A percentile compares a stretch with the other conserved stretches of the same genome.
phyloP scores from a whole-genome alignment of 2,113 vertebrate genomes.

The Seriola quinqueradiata region DNA sequence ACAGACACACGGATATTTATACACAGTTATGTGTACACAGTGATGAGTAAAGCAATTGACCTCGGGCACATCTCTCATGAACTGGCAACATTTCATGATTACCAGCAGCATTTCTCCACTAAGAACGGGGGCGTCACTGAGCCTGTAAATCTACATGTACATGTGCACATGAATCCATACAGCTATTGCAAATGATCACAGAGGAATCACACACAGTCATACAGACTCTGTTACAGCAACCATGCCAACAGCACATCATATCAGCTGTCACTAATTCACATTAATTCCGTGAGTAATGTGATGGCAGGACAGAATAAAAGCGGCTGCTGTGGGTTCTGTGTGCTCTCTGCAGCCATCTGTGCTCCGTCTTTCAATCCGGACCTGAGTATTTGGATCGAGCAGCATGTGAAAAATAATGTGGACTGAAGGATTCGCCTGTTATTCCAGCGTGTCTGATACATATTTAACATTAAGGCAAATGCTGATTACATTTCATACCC shows the following conservation, averaged over 20 bases:
- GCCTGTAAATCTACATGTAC: background rate
- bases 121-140: background rate
- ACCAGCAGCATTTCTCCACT: no score
- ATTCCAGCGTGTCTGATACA: background rate
- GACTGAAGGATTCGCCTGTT: background rate
- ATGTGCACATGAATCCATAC: background rate
- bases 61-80: no score
- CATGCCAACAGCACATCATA: background rate
- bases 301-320: background rate
- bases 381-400: background rate
- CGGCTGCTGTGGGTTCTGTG: background rate
- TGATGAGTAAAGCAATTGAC: no score
- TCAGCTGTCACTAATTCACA: background rate
- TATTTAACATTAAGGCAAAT: background rate
- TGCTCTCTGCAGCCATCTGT: background rate
- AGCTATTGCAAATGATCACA: background rate
- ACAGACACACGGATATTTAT: no score
- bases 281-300: background rate
- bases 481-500: no score
- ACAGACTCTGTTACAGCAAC: background rate
- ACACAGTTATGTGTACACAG: no score
- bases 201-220: background rate
- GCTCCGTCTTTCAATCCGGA: background rate
- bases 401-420: background rate
- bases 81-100: no score